phyloP scores from a whole-genome alignment of 2,888 invertebrate genomes.

The Tribolium freemani region DNA sequence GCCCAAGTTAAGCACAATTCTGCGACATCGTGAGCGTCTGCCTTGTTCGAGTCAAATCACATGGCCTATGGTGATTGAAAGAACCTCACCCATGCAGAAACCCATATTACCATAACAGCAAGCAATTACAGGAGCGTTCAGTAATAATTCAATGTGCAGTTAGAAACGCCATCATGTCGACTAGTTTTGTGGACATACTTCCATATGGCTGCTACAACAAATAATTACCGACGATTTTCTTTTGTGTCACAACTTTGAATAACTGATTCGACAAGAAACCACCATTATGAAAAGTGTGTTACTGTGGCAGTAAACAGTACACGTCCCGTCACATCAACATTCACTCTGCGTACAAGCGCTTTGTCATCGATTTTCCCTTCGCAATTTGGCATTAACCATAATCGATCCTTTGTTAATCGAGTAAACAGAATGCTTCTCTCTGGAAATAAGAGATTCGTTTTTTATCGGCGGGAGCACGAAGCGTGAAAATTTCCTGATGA shows the following conservation, averaged over 20 bases:
- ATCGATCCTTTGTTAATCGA: not conserved
- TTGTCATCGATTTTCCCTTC: slow-evolving; percentile 22
- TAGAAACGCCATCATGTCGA: slow-evolving; percentile 12
- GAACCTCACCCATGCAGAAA: slow-evolving; percentile 35
- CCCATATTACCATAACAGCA: slow-evolving; percentile 33
- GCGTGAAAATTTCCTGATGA: slow-evolving; percentile 27
- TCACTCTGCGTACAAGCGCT: slow-evolving; percentile 29
- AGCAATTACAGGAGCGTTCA: slow-evolving; percentile 31
- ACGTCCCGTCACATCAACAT: slow-evolving; percentile 25
- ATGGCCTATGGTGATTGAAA: slow-evolving; percentile 24
- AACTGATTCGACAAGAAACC: slow-evolving; percentile 37
- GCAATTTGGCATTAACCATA: not conserved
- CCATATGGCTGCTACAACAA: slow-evolving; percentile 26
- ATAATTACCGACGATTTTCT: slow-evolving; percentile 31
- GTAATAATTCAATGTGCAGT: slow-evolving; percentile 36
- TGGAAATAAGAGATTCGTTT: slow-evolving; percentile 1
- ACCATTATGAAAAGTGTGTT: slow-evolving; percentile 43
- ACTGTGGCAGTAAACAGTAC: slow-evolving; percentile 44
- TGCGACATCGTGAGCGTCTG: slow-evolving; percentile 1
- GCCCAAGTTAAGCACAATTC: not conserved
- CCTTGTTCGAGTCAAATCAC: slow-evolving; percentile 5
- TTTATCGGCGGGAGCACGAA: not conserved
- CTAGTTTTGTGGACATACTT: slow-evolving; percentile 10
- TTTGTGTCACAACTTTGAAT: slow-evolving; percentile 21
- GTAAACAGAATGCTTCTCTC: not conserved